Base-by-base conservation (phyloP, 2,113 vertebrate species). In the Myxocyprinus asiaticus region DNA sequence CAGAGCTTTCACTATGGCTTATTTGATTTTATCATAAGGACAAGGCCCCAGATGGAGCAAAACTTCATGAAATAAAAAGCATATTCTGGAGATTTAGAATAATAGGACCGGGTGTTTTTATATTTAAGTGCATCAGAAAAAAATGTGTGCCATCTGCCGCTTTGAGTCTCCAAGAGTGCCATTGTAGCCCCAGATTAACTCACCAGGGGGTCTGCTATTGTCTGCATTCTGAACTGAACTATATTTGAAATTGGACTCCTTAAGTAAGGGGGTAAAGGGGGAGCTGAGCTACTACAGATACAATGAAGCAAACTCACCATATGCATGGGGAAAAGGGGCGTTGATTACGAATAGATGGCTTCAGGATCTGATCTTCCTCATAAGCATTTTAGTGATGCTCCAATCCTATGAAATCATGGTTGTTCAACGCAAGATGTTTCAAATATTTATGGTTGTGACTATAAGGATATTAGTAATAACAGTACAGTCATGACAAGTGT, bases 111-210 rank as follows among this genome's bases (percentile, higher is more conserved):
- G n/a, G 17, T 48, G 61, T 63, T 55, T 83, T 59, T 77, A 81
- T 76, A 33, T 33, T 33, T 33, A 33, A 33, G 42, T 58, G 50
- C 59, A 66, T 51, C 44, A 45, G 62, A 77, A 66, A 42, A 61
- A 77, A 73, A 79, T 64, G 14, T 53, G 76, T 65, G 72, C 67
- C 67, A 33, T 80, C 76, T 84, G 84, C 63, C 14, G 55, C 59
- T 51, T 71, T 61, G 56, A 78, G 65, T 82, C 59, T 14, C 61
- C 43, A 63, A 82, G 70, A 47, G 33, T 33, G 42, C 78, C 56
- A 80, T 83, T 86, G 70, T 84, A 45, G 53, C 43, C 17, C 43
- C 15, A 53, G 85, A 88, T 84, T 80, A 79, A 67, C 81, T 53
- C 82, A 59, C 51, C 78, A 67, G 78, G 85, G 78, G 78, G 56